A percentile compares a stretch with the other conserved stretches of the same genome.
These are phyloP conservation scores for Rynchops niger DNA, from an alignment of 2,113 vertebrate genomes.

Conservation along the genomic window DNA sequence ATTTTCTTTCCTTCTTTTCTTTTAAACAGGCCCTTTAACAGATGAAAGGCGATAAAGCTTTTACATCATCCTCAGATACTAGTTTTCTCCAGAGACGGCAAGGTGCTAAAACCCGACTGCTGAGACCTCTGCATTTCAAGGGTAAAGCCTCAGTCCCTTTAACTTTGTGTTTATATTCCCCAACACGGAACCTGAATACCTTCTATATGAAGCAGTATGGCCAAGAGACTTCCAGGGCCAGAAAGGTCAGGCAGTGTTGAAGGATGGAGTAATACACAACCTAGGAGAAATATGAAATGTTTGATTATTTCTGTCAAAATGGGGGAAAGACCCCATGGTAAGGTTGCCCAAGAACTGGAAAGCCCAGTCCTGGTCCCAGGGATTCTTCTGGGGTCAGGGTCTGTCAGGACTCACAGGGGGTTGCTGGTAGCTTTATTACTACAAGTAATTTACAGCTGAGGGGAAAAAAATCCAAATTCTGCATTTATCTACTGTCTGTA, in stretches of 20 bases:
- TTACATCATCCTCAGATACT: not conserved
- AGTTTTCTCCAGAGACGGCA: not conserved
- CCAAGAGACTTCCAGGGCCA: not conserved
- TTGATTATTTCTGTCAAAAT: not conserved
- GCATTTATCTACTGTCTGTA: not conserved
- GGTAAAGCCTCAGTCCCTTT: not conserved
- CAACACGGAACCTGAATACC: not conserved
- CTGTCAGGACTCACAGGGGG: not conserved
- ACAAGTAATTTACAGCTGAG: not conserved
- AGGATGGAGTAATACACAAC: not conserved
- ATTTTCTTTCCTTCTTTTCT: not conserved
- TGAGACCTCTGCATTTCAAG: not conserved
- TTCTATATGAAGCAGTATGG: not conserved
- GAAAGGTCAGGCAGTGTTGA: not conserved
- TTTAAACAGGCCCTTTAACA: not conserved
- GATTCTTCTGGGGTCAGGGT: not conserved
- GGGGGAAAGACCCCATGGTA: not conserved
- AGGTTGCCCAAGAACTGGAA: not conserved
- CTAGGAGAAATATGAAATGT: not conserved
- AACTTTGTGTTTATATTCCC: not conserved
- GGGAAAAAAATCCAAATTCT: conserved; percentile 1
- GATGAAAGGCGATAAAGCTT: not conserved
- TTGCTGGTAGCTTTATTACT: not conserved
- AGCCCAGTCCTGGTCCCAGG: not conserved
- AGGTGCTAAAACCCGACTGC: not conserved